Conservation (phyloP, 2,888 invertebrate species). For the Atrina japonica region DNA sequence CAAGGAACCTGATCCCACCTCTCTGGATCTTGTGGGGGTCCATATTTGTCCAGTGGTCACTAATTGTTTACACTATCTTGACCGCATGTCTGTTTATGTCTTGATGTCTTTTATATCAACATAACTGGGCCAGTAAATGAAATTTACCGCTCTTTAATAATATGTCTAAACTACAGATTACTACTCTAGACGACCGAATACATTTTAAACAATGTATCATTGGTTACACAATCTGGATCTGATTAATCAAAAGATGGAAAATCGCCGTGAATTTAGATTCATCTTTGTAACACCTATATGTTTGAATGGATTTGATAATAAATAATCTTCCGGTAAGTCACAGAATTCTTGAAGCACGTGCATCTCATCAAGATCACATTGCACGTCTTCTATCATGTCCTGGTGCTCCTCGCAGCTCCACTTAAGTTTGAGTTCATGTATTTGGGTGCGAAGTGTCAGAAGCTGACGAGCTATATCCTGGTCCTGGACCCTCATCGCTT, state of each 20-base stretch:
- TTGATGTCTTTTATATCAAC: too few species aligned
- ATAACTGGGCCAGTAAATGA: too few species aligned
- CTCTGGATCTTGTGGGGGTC: too few species aligned
- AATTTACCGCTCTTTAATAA: too few species aligned
- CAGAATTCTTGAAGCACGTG: slow-evolving; percentile 33
- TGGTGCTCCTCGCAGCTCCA: slow-evolving; percentile 42
- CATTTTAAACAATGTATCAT: too few species aligned
- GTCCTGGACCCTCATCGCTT: slow-evolving; percentile 29
- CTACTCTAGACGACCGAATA: too few species aligned
- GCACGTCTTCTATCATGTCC: slow-evolving; percentile 32
- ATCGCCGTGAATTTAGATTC: slow-evolving; percentile 33
- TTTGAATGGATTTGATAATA: slow-evolving; percentile 23
- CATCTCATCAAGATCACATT: slow-evolving; percentile 30
- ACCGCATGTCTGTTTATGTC: too few species aligned
- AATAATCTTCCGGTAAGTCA: slow-evolving; percentile 27
- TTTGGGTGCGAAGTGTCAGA: slow-evolving; percentile 28
- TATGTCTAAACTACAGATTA: too few species aligned
- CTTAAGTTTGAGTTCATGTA: slow-evolving; percentile 32
- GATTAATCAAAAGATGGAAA: slow-evolving; percentile 30
- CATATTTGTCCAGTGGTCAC: too few species aligned
- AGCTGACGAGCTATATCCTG: slow-evolving; percentile 32
- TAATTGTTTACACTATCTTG: too few species aligned
- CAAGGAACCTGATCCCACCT: too few species aligned
- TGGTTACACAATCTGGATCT: too few species aligned
- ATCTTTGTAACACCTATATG: slow-evolving; percentile 38